phyloP scores from a whole-genome alignment of 2,113 vertebrate genomes.

The Lethenteron camtschaticum region DNA sequence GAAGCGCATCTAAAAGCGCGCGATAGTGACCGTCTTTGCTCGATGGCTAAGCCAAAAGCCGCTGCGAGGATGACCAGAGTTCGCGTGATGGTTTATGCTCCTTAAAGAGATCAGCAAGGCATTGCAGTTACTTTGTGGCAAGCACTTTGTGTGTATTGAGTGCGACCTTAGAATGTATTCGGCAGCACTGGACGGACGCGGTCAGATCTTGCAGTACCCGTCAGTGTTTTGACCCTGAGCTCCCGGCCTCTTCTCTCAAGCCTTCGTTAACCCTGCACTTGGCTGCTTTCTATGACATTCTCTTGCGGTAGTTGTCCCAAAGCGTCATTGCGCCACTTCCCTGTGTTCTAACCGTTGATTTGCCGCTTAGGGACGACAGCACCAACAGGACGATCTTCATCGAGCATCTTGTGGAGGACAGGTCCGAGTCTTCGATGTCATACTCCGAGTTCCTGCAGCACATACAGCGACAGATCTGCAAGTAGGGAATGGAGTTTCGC shows the following conservation, averaged over 20 bases:
- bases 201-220: too few relatives aligned
- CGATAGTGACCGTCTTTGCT: too few relatives aligned
- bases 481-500: constrained; percentile 19
- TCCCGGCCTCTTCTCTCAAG: background rate
- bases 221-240: background rate
- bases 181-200: too few relatives aligned
- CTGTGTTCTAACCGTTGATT: constrained; percentile 5
- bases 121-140: too few relatives aligned
- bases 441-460: constrained; percentile 83
- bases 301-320: background rate
- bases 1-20: too few relatives aligned
- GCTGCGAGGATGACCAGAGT: too few relatives aligned
- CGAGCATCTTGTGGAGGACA: constrained; percentile 73
- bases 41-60: too few relatives aligned
- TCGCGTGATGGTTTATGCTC: too few relatives aligned
- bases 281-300: background rate
- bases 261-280: background rate
- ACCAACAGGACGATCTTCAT: constrained; percentile 51
- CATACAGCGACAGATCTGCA: constrained; percentile 66
- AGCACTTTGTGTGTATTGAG: too few relatives aligned
- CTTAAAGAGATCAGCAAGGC: too few relatives aligned
- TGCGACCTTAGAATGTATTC: too few relatives aligned
- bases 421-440: constrained; percentile 56
- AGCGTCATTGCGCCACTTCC: background rate
- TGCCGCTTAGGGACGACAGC: constrained; percentile 45